Conservation (phyloP, 35 echinoderm and acorn worm species). For the Ptychodera flava region DNA sequence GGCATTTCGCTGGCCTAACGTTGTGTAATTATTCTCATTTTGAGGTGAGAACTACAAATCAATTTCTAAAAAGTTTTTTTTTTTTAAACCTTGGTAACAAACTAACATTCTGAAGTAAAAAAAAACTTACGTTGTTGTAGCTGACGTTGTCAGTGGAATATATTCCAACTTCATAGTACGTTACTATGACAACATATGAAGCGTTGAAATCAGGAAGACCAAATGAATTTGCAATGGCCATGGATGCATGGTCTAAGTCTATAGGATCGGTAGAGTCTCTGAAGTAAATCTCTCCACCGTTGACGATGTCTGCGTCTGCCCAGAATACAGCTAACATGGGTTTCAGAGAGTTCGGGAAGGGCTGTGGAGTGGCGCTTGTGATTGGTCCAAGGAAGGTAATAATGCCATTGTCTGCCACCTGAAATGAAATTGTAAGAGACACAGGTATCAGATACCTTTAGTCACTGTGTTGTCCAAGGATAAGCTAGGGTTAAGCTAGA, state of each 20-base stretch:
- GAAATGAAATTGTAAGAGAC: background rate
- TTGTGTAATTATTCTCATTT: no score
- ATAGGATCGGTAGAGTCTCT: background rate
- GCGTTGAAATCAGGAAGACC: background rate
- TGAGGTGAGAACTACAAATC: no score
- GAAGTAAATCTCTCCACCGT: background rate
- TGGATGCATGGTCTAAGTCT: background rate
- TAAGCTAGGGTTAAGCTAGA: no score
- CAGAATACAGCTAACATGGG: background rate
- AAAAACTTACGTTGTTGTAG: no score
- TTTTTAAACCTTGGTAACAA: no score
- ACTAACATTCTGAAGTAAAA: no score
- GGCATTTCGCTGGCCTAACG: no score
- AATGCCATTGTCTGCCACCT: background rate
- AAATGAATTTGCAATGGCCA: background rate
- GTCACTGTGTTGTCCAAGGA: no score
- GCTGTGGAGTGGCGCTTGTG: background rate
- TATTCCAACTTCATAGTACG: background rate
- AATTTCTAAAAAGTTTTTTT: no score
- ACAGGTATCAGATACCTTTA: no score
- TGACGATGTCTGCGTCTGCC: background rate
- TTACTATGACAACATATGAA: background rate
- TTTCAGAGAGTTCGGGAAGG: background rate
- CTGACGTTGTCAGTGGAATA: background rate
- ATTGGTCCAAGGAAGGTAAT: background rate